A percentile compares a stretch with the other conserved stretches of the same genome.
These are phyloP conservation scores for Piscicola geometra DNA, from an alignment of 2,888 invertebrate species.

Conservation along the genomic window DNA sequence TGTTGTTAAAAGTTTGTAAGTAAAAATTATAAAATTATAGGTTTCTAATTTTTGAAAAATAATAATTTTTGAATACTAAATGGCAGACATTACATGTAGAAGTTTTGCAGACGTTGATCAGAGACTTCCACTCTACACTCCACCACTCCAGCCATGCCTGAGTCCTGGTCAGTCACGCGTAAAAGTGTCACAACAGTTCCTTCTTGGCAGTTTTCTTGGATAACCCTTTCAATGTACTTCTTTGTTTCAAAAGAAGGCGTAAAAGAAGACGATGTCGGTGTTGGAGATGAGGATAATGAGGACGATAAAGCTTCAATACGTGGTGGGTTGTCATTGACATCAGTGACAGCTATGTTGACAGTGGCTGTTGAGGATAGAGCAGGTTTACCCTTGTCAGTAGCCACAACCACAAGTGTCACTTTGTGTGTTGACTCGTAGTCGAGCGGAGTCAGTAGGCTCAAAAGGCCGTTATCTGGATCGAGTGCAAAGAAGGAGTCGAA, in stretches of 20 bases:
- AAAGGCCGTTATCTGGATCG: slow-evolving; percentile 10
- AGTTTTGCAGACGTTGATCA: neutral
- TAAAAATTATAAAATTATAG: no score
- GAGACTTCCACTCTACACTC: neutral
- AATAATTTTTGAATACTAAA: neutral
- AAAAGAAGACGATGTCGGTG: neutral
- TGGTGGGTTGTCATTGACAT: slow-evolving; percentile 37
- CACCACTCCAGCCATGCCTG: slow-evolving; percentile 10
- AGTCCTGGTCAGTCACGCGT: slow-evolving; percentile 20
- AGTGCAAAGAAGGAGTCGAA: slow-evolving; percentile 39
- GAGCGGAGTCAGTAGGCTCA: slow-evolving; percentile 9
- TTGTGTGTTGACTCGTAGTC: slow-evolving; percentile 29
- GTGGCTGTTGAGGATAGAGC: slow-evolving; percentile 26
- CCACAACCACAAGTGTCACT: slow-evolving; percentile 29
- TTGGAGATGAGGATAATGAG: no score
- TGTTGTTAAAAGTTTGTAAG: neutral
- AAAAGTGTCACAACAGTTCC: neutral
- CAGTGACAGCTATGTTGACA: slow-evolving; percentile 23
- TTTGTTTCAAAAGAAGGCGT: neutral
- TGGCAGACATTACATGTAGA: neutral
- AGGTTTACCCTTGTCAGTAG: slow-evolving; percentile 15
- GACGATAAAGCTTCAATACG: slow-evolving; percentile 11
- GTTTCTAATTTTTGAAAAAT: slow-evolving; percentile 1
- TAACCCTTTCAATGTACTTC: neutral
- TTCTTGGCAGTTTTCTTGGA: slow-evolving; percentile 1